These are phyloP conservation scores for Polyommatus iphigenia DNA, from an alignment of 2,888 invertebrate genomes.

Conservation along the genomic window DNA sequence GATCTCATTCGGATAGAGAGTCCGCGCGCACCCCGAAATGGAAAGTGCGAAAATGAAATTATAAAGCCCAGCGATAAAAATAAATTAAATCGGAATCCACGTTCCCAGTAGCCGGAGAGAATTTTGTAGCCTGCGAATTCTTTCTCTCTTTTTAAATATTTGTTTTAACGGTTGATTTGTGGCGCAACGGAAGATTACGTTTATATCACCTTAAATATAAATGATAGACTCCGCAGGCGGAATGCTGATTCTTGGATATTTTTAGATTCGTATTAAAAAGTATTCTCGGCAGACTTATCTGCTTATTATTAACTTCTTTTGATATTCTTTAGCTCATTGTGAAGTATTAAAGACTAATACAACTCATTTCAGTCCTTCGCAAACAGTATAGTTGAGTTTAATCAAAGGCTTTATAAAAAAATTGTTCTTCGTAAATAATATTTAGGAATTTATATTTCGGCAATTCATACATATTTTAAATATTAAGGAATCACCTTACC, in stretches of 20 bases:
- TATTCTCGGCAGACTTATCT: background rate
- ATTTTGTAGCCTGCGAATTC: conserved; percentile 75
- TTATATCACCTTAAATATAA: conserved; percentile 51
- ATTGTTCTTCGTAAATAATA: too few species aligned
- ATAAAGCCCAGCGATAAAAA: conserved; percentile 80
- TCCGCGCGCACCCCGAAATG: conserved; percentile 77
- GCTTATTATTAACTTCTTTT: background rate
- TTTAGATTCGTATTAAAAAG: conserved; percentile 4
- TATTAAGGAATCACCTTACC: too few species aligned
- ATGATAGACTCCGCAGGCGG: conserved; percentile 20
- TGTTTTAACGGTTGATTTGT: conserved; percentile 79
- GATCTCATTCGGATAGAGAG: conserved; percentile 80
- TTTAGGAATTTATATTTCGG: too few species aligned
- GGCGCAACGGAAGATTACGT: conserved; percentile 76
- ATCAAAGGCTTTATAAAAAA: background rate
- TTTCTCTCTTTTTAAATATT: conserved; percentile 76
- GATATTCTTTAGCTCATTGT: background rate
- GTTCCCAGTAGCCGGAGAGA: conserved; percentile 74
- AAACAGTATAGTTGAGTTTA: background rate
- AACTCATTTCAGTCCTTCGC: background rate
- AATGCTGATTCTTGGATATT: conserved; percentile 21
- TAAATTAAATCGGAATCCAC: conserved; percentile 81
- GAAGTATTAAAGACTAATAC: background rate
- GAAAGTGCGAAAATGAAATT: conserved; percentile 81
- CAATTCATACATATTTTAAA: too few species aligned